A percentile compares a stretch with the other conserved stretches of the same genome.
These are phyloP conservation scores for Formica selysi DNA, from an alignment of 1,140 invertebrate genomes.

Conservation along the genomic window DNA sequence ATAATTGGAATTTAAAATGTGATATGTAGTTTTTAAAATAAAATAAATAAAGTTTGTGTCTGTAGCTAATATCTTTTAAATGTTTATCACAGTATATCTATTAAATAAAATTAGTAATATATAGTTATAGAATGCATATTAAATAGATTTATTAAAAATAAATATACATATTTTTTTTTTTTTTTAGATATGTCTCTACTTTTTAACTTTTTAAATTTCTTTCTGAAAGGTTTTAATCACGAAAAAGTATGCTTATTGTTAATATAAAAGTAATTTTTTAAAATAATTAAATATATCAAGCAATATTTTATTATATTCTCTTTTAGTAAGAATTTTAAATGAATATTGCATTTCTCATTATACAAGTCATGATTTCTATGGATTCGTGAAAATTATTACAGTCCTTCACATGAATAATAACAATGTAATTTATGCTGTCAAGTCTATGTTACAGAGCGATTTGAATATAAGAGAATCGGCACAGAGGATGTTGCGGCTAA, in stretches of 20 bases:
- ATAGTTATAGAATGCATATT: not conserved
- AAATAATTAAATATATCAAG: not conserved
- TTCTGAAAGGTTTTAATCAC: not conserved
- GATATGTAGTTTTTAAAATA: not conserved
- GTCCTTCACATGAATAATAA: not conserved
- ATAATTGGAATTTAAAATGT: not conserved
- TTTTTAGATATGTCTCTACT: not conserved
- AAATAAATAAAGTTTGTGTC: not conserved
- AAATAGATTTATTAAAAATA: not conserved
- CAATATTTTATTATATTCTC: not conserved
- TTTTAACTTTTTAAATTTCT: not conserved
- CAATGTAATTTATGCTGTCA: not conserved
- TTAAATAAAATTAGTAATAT: not conserved
- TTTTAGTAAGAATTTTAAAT: not conserved
- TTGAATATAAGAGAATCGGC: conserved; percentile 34
- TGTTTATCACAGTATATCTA: not conserved
- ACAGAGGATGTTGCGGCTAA: conserved; percentile 63
- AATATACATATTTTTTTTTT: not conserved
- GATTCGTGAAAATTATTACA: conserved; percentile 6
- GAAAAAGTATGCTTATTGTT: not conserved
- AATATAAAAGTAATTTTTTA: conserved; percentile 6
- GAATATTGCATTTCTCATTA: conserved; percentile 10
- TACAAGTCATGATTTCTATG: not conserved
- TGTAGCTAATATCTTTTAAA: not conserved
- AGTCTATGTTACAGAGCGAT: not conserved